A percentile compares a stretch with the other conserved stretches of the same genome.
Conservation (phyloP, 2,113 vertebrate genomes). For the Xiphophorus maculatus region DNA sequence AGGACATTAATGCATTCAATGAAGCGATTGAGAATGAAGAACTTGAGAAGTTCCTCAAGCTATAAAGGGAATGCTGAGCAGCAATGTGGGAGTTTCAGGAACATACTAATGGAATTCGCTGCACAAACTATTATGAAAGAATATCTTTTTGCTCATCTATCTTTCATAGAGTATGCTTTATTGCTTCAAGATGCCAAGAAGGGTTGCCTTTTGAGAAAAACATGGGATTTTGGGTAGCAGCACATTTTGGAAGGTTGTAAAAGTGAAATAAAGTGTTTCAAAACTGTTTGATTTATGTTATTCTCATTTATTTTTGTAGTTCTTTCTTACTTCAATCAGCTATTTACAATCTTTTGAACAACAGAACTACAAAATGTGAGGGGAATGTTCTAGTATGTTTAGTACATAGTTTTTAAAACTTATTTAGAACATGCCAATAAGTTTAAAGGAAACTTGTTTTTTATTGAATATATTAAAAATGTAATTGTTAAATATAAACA, state of each 20-base stretch:
- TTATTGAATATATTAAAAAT: too few species aligned
- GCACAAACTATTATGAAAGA: not conserved
- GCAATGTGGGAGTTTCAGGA: not conserved
- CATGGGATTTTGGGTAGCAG: not conserved
- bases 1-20: conserved; percentile 55
- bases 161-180: not conserved
- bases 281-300: not conserved
- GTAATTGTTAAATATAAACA: too few species aligned
- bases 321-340: not conserved
- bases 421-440: too few species aligned
- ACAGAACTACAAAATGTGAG: not conserved
- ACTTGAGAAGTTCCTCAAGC: conserved; percentile 59
- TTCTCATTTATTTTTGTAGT: not conserved
- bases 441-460: too few species aligned
- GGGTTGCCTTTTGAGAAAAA: not conserved
- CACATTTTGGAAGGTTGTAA: not conserved
- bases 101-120: too few species aligned
- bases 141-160: not conserved
- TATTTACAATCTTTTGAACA: not conserved
- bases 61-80: conserved; percentile 20
- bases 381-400: too few species aligned
- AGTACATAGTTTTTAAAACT: too few species aligned
- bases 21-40: conserved; percentile 43
- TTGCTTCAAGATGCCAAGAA: not conserved
- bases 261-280: not conserved